These are phyloP conservation scores for Eupithecia vulgata DNA, from an alignment of 2,888 invertebrate genomes.

Conservation along the genomic window DNA sequence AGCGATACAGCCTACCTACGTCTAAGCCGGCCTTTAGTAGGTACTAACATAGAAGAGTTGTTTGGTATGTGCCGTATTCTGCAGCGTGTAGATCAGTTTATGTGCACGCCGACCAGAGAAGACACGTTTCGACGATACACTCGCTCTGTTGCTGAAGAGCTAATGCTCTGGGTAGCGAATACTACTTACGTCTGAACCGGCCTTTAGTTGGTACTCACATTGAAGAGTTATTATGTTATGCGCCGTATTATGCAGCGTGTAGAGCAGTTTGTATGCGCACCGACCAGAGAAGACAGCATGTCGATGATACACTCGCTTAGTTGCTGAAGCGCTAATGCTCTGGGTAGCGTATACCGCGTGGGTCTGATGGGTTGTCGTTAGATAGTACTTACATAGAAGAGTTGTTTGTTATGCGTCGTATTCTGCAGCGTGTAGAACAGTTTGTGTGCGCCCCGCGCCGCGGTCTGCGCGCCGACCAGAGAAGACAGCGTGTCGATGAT, in stretches of 20 bases:
- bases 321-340: constrained; percentile 84
- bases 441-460: constrained; percentile 92
- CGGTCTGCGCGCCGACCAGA: constrained; percentile 93
- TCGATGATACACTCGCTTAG: constrained; percentile 90
- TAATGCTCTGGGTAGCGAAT: constrained; percentile 52
- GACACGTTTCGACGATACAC: constrained; percentile 91
- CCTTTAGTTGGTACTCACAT: constrained; percentile 85
- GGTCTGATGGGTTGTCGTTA: neutral
- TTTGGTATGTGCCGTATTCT: constrained; percentile 93
- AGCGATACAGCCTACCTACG: too few species aligned
- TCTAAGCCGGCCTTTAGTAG: too few species aligned
- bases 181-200: neutral
- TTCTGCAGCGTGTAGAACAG: constrained; percentile 94
- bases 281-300: constrained; percentile 91
- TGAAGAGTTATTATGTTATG: constrained; percentile 96
- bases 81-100: constrained; percentile 94
- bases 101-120: constrained; percentile 92
- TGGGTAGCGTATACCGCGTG: neutral
- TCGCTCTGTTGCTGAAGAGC: constrained; percentile 88
- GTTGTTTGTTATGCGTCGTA: constrained; percentile 93
- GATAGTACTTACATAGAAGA: constrained; percentile 91
- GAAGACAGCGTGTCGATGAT: constrained; percentile 92
- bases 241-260: constrained; percentile 91
- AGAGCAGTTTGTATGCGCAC: constrained; percentile 94
- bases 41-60: constrained; percentile 85